These are phyloP conservation scores for Aldrovandia affinis DNA, from an alignment of 2,797 vertebrate species.

Conservation along the genomic window DNA sequence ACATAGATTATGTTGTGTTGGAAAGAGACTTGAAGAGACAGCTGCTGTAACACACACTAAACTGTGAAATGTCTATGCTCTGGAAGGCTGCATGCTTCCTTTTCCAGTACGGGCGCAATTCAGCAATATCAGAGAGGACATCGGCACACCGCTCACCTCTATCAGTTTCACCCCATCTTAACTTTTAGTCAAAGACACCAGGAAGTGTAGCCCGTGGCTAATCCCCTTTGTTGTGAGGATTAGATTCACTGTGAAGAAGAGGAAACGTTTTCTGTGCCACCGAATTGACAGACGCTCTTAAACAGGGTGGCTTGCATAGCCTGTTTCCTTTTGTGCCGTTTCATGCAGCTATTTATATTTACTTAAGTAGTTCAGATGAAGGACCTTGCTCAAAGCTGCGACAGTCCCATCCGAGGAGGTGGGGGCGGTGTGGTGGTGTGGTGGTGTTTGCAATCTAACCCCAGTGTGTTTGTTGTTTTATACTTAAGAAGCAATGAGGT, in stretches of 20 bases:
- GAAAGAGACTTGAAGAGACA: neutral
- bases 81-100: neutral
- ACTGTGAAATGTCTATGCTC: neutral
- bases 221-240: constrained; percentile 30
- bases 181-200: neutral
- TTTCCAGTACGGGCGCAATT: neutral
- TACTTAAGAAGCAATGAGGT: neutral
- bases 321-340: neutral
- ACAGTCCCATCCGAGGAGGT: neutral
- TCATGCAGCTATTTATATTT: neutral
- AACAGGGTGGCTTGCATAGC: neutral
- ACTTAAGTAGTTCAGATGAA: neutral
- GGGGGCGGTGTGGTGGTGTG: neutral
- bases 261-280: neutral
- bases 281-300: neutral
- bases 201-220: neutral
- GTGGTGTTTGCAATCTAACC: neutral
- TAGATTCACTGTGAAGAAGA: neutral
- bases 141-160: neutral
- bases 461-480: neutral
- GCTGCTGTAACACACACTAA: neutral
- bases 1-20: neutral
- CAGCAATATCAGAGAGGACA: neutral
- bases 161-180: neutral
- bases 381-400: neutral